Evolutionary conservation across 2,888 invertebrate species (phyloP).

Genomic region (Sminthurides aquaticus): DNA sequence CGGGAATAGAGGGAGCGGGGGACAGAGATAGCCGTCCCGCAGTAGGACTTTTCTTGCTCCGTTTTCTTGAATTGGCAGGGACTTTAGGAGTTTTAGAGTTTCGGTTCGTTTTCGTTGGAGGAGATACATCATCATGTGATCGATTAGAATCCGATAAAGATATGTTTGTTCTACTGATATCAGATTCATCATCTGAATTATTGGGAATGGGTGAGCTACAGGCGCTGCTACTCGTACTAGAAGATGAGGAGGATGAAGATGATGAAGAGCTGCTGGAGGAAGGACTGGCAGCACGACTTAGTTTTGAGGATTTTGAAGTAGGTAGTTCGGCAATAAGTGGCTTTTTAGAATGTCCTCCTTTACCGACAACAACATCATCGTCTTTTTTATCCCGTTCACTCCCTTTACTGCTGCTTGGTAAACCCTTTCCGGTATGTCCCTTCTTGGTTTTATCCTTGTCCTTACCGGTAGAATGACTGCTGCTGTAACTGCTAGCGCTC

Average conservation of each 20-base stretch:
- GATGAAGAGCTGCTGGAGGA: slow-evolving; percentile 21
- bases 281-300: slow-evolving; percentile 28
- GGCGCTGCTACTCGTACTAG: slow-evolving; percentile 13
- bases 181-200: slow-evolving; percentile 18
- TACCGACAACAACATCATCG: slow-evolving; percentile 14
- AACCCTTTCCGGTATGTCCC: slow-evolving; percentile 12
- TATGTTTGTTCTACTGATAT: not conserved
- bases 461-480: not conserved
- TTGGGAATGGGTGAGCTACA: slow-evolving; percentile 5
- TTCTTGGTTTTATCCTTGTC: slow-evolving; percentile 21
- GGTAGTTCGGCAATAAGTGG: slow-evolving; percentile 4
- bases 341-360: slow-evolving; percentile 14
- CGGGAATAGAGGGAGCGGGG: slow-evolving; percentile 17
- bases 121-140: not conserved
- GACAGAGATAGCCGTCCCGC: not conserved
- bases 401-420: not conserved
- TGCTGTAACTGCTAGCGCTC: not conserved
- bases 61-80: not conserved
- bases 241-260: slow-evolving; percentile 13
- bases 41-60: slow-evolving; percentile 11
- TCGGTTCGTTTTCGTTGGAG: not conserved
- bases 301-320: slow-evolving; percentile 17
- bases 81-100: not conserved
- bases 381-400: slow-evolving; percentile 16
- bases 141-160: slow-evolving; percentile 11